Percentiles rank a stretch among this genome's conserved stretches.
phyloP scores from a whole-genome alignment of 2,113 vertebrate genomes.

The Microcebus tavaratra region DNA sequence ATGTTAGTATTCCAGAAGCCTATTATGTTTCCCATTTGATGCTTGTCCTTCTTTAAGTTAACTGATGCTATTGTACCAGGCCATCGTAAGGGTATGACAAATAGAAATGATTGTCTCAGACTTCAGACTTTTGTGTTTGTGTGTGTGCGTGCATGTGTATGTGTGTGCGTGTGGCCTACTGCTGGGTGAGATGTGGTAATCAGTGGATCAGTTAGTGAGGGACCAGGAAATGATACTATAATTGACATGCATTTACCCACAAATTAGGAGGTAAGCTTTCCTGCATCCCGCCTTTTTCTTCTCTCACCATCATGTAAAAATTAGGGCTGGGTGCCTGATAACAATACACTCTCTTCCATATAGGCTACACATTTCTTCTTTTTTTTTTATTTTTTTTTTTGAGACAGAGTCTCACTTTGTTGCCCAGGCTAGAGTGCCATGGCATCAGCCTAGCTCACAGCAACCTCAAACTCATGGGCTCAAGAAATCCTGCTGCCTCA shows the following conservation, averaged over 20 bases:
- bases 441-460: no score
- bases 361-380: not conserved
- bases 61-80: not conserved
- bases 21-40: slow-evolving; percentile 20
- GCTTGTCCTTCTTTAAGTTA: not conserved
- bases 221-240: not conserved
- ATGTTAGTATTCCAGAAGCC: not conserved
- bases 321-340: not conserved
- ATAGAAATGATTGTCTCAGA: not conserved
- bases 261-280: not conserved
- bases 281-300: not conserved
- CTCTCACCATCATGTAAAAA: not conserved
- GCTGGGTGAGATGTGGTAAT: not conserved
- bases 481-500: no score
- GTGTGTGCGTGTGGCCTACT: not conserved
- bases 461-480: no score
- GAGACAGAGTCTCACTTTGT: no score
- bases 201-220: not conserved
- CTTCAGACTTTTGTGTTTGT: not conserved
- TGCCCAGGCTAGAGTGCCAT: no score
- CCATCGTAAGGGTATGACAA: not conserved
- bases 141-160: not conserved
- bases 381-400: not conserved
- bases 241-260: not conserved
- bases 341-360: not conserved